phyloP scores from a whole-genome alignment of 2,797 vertebrate species.

The Champsocephalus esox region DNA sequence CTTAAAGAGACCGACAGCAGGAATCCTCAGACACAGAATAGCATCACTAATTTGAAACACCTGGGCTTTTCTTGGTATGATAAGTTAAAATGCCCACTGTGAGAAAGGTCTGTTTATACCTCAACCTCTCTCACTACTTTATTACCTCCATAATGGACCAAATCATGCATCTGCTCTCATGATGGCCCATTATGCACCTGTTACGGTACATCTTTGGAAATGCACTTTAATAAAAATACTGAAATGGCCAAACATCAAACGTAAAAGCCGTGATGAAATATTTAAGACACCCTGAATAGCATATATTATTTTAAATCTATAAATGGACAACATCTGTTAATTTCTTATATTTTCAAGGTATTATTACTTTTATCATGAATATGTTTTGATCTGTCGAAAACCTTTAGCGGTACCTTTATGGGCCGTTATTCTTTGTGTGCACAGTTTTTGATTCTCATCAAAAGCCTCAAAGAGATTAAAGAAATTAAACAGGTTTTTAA shows the following conservation, averaged over 20 bases:
- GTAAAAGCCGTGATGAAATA: background rate
- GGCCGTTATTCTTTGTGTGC: background rate
- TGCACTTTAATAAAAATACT: background rate
- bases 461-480: constrained; percentile 31
- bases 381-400: constrained; percentile 20
- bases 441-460: constrained; percentile 35
- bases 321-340: background rate
- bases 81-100: no score
- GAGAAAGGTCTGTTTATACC: no score
- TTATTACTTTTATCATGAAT: background rate
- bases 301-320: background rate
- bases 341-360: background rate
- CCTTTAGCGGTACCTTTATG: constrained; percentile 4
- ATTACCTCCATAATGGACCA: constrained; percentile 15
- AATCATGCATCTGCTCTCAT: constrained; percentile 2
- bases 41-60: no score
- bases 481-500: constrained; percentile 45
- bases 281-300: background rate
- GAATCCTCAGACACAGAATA: no score
- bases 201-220: constrained; percentile 4
- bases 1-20: background rate
- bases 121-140: no score
- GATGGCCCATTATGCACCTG: constrained; percentile 11
- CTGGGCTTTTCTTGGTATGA: no score
- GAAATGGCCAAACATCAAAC: background rate